Evolutionary conservation across 2,113 vertebrate genomes (phyloP), one percentile per base, ranked within the genome.

Genomic region (Sylvietta virens): DNA sequence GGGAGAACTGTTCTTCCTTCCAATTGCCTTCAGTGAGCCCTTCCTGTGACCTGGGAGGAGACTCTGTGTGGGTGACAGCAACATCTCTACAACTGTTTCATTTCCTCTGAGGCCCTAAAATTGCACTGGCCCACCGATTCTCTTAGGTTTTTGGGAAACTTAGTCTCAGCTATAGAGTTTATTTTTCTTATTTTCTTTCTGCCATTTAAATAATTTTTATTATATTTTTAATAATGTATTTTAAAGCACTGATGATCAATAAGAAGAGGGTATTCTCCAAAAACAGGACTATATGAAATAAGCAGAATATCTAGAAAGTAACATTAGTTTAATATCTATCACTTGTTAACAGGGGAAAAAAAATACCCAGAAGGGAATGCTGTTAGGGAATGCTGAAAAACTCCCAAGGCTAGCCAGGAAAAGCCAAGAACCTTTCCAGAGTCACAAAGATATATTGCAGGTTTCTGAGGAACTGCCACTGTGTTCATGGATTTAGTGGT

Each of bases 401-500:
- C 31, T 40, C 62, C 39, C 4, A 44, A 33, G 13, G 35, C 28
- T 30, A 70, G 37, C 18, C 6, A 66, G 30, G 23, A 57, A 77
- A 73, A 83, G 31, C 18, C 45, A 81, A 83, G 54, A 83, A 86
- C 2, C 2, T 77, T 48, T 37, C 33, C 28, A 30, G 8, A 3
- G 14, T 37, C 37, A 61, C 11, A 18, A 22, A 69, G 15, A 67
- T 4, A 15, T 72, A 61, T 1, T 37, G 17, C 3, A 57, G 44
- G 76, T 72, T 79, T 72, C n/a, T 73, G 15, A 61, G 18, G n/a
- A 44, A 6, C 10, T 57, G 10, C 8, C 19, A 31, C 6, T 47
- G 35, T 40, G 7, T 6, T 45, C 7, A 44, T 26, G 4, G 2
- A n/a, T 40, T 80, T 24, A 42, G 33, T 30, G 4, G 0, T 2